A percentile compares a stretch with the other conserved stretches of the same genome.
phyloP scores from a whole-genome alignment of 2,113 vertebrate genomes.

The Salminus brasiliensis region DNA sequence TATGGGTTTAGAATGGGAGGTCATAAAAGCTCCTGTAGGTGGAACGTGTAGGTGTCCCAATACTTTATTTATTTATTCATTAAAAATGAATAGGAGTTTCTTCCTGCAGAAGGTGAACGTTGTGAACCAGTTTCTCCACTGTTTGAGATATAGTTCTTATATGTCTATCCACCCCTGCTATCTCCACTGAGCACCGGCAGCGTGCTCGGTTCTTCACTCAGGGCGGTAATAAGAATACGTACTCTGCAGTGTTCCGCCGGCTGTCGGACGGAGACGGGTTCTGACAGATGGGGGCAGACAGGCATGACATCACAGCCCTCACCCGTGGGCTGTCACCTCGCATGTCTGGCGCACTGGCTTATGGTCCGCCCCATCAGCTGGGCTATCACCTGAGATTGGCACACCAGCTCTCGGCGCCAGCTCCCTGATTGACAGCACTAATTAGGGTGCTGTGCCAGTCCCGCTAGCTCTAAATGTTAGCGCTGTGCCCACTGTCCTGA shows the following conservation, averaged over 20 bases:
- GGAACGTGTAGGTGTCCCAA: too few relatives aligned
- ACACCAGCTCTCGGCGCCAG: not conserved
- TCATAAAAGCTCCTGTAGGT: too few relatives aligned
- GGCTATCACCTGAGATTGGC: constrained; percentile 10
- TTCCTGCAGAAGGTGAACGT: too few relatives aligned
- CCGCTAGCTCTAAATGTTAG: not conserved
- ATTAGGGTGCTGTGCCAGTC: not conserved
- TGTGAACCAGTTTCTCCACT: too few relatives aligned
- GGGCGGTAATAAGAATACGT: not conserved
- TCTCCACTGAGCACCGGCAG: not conserved
- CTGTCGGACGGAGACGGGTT: not conserved
- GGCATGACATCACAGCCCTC: not conserved
- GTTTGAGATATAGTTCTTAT: not conserved
- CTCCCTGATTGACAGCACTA: not conserved
- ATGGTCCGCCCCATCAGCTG: constrained; percentile 6
- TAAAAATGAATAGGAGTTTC: too few relatives aligned
- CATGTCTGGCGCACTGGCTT: not conserved
- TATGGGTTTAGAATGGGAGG: too few relatives aligned
- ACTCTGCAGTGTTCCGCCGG: not conserved
- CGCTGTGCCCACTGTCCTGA: not conserved
- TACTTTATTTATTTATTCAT: too few relatives aligned
- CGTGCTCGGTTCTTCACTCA: not conserved
- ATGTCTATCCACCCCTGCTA: not conserved
- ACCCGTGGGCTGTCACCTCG: not conserved
- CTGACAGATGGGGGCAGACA: not conserved